A percentile compares a stretch with the other conserved stretches of the same genome.
Conservation (phyloP, 2,888 invertebrate genomes). For the Lymantria monacha region DNA sequence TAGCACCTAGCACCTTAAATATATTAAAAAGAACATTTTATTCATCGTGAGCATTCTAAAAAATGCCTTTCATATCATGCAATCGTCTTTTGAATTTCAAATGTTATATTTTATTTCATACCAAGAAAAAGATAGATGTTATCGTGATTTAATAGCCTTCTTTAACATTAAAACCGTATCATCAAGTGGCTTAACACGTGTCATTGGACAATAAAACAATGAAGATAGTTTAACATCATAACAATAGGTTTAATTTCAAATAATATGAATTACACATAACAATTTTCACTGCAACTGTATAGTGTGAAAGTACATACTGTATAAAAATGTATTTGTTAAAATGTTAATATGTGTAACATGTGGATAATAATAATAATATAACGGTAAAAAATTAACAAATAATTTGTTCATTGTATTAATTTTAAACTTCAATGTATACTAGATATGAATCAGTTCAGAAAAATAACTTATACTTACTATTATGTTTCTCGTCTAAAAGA, state of each 20-base stretch:
- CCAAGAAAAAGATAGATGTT: background rate
- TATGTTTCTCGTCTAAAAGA: no score
- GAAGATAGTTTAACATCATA: conserved; percentile 1
- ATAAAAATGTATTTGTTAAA: background rate
- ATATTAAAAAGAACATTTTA: no score
- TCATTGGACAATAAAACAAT: conserved; percentile 29
- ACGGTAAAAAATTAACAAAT: background rate
- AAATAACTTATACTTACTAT: no score
- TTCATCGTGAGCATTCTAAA: background rate
- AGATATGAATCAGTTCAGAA: no score
- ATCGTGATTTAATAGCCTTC: conserved; percentile 9
- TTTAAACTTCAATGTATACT: no score
- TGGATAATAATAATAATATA: background rate
- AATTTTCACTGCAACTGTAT: background rate
- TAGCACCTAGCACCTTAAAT: no score
- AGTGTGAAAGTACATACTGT: background rate
- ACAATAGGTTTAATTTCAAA: background rate
- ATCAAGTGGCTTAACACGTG: conserved; percentile 20
- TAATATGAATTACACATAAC: conserved; percentile 1
- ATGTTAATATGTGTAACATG: background rate
- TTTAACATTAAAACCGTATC: background rate
- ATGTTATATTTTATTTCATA: background rate
- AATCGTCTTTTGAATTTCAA: background rate
- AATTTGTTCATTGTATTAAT: background rate
- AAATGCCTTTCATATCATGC: conserved; percentile 1